Percentiles rank a stretch among this genome's conserved stretches.
These are phyloP conservation scores for Gyps fulvus DNA, from an alignment of 2,113 vertebrate species.

Conservation along the genomic window DNA sequence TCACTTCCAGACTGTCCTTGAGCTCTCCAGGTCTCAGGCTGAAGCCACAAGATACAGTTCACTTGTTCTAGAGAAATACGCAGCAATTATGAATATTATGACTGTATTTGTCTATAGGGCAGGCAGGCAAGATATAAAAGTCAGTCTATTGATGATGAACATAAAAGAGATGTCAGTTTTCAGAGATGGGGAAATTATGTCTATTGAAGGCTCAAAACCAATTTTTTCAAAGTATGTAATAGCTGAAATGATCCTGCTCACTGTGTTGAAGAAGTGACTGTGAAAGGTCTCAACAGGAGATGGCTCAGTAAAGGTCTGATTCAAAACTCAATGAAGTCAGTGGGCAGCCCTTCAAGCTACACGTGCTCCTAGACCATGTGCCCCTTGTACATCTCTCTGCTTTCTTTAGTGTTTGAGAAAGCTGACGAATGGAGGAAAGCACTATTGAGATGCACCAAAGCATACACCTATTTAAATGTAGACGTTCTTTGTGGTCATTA, in stretches of 20 bases:
- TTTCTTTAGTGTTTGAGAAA: background rate
- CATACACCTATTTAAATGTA: background rate
- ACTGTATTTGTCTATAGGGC: background rate
- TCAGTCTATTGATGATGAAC: background rate
- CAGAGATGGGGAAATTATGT: background rate
- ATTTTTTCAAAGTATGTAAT: background rate
- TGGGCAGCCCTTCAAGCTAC: background rate
- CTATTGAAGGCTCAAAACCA: conserved; percentile 17
- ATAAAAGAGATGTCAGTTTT: background rate
- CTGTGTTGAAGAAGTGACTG: background rate
- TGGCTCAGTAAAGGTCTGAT: background rate
- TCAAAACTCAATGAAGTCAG: background rate
- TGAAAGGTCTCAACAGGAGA: background rate
- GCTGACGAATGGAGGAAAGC: background rate
- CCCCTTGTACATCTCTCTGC: background rate
- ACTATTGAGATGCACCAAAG: background rate
- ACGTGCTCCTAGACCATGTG: rapidly evolving
- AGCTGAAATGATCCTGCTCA: background rate
- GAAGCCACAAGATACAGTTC: background rate
- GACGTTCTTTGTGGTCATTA: background rate
- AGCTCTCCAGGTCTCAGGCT: background rate
- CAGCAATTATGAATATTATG: conserved; percentile 5
- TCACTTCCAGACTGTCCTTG: conserved; percentile 47
- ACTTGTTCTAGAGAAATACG: background rate
- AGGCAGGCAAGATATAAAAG: background rate